These are phyloP conservation scores for Taenaris catops DNA, from an alignment of 2,888 invertebrate genomes.

Conservation along the genomic window DNA sequence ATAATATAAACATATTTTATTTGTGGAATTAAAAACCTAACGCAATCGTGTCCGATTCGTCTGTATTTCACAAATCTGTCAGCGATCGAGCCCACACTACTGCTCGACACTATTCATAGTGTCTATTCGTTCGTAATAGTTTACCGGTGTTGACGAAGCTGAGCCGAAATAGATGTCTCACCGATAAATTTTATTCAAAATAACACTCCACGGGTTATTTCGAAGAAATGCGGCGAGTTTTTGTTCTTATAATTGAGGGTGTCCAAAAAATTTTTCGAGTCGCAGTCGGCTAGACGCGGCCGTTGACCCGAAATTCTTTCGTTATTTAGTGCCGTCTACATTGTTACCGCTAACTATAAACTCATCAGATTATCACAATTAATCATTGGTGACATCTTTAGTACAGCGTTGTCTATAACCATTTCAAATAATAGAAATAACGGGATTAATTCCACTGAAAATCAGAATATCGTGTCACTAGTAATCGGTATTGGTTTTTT, in stretches of 20 bases:
- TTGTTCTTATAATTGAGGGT: slow-evolving; percentile 58
- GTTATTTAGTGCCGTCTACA: slow-evolving; percentile 22
- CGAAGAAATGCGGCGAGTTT: slow-evolving; percentile 46
- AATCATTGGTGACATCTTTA: neutral
- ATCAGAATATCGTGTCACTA: no score
- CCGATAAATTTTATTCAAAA: slow-evolving; percentile 67
- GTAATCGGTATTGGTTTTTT: no score
- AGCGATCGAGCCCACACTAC: slow-evolving; percentile 45
- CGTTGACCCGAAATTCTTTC: slow-evolving; percentile 57
- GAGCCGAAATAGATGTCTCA: slow-evolving; percentile 60
- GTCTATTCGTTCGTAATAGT: slow-evolving; percentile 38
- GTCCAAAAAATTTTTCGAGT: slow-evolving; percentile 40
- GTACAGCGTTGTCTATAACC: no score
- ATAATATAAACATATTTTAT: slow-evolving; percentile 17
- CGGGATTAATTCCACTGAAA: no score
- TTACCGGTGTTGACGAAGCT: slow-evolving; percentile 52
- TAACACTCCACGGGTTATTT: slow-evolving; percentile 49
- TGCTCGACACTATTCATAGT: slow-evolving; percentile 60
- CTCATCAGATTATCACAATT: neutral
- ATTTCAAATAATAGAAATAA: no score
- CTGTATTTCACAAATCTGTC: slow-evolving; percentile 74
- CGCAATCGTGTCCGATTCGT: slow-evolving; percentile 42
- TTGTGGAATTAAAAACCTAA: slow-evolving; percentile 27
- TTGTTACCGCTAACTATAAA: slow-evolving; percentile 11
- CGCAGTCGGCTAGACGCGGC: slow-evolving; percentile 34